These are phyloP conservation scores for Trisateles emortualis DNA, from an alignment of 2,888 invertebrate genomes.

Conservation along the genomic window DNA sequence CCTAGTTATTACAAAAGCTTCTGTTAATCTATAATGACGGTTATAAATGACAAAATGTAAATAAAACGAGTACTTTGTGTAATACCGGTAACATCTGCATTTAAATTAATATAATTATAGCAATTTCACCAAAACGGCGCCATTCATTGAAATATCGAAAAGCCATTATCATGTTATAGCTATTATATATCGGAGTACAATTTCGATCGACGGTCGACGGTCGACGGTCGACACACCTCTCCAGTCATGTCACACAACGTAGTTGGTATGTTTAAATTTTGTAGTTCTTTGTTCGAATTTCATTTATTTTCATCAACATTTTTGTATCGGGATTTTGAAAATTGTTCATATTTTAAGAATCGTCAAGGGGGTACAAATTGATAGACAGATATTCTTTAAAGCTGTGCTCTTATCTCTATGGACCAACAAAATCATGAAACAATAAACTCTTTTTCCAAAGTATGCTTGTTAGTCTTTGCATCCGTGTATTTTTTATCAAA, in stretches of 20 bases:
- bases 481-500: too few species aligned
- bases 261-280: not conserved
- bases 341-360: too few species aligned
- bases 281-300: not conserved
- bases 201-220: too few species aligned
- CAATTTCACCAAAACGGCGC: slow-evolving; percentile 12
- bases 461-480: too few species aligned
- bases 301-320: not conserved
- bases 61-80: slow-evolving; percentile 2
- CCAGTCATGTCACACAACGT: not conserved
- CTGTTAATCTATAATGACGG: not conserved
- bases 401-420: too few species aligned
- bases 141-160: slow-evolving; percentile 14
- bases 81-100: slow-evolving; percentile 5
- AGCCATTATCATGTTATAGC: slow-evolving; percentile 12
- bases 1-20: too few species aligned
- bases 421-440: too few species aligned
- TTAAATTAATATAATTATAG: slow-evolving; percentile 18
- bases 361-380: too few species aligned
- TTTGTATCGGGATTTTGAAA: not conserved
- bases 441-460: too few species aligned
- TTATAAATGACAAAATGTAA: not conserved
- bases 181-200: slow-evolving; percentile 8
- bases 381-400: too few species aligned
- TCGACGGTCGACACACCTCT: too few species aligned